A percentile compares a stretch with the other conserved stretches of the same genome.
These are phyloP conservation scores for Sepioteuthis lessoniana DNA, from an alignment of 2,888 invertebrate genomes.

Conservation along the genomic window DNA sequence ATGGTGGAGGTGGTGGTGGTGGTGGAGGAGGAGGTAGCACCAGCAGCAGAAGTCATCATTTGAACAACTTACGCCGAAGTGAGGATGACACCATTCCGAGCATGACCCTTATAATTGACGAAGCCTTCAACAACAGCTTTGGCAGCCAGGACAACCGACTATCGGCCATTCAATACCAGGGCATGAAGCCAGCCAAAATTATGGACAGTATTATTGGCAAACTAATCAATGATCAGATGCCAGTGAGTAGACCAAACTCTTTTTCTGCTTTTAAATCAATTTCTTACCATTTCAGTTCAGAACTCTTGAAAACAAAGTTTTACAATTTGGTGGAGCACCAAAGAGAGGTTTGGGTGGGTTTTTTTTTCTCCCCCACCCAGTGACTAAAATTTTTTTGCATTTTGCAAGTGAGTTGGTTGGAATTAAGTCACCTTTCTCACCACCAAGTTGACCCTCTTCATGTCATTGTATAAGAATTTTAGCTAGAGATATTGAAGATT, in stretches of 20 bases:
- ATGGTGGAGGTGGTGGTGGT: slow-evolving; percentile 53
- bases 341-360: too few species aligned
- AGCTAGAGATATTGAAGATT: too few species aligned
- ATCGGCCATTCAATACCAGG: slow-evolving; percentile 63
- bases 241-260: not conserved
- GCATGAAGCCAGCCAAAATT: slow-evolving; percentile 60
- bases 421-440: too few species aligned
- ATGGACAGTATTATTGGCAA: slow-evolving; percentile 65
- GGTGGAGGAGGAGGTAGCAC: slow-evolving; percentile 53
- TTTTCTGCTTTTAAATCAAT: not conserved
- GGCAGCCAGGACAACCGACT: slow-evolving; percentile 63
- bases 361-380: too few species aligned
- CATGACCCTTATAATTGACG: slow-evolving; percentile 66
- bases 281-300: too few species aligned
- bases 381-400: too few species aligned
- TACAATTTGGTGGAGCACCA: too few species aligned
- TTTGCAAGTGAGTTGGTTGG: too few species aligned
- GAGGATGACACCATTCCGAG: slow-evolving; percentile 67
- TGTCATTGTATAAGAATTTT: too few species aligned
- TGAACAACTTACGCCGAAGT: slow-evolving; percentile 53
- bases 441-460: too few species aligned
- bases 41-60: slow-evolving; percentile 55
- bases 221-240: slow-evolving; percentile 59
- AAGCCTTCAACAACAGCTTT: slow-evolving; percentile 67
- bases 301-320: too few species aligned